phyloP scores from a whole-genome alignment of 1,140 invertebrate genomes.

The Saccostrea glomerata region DNA sequence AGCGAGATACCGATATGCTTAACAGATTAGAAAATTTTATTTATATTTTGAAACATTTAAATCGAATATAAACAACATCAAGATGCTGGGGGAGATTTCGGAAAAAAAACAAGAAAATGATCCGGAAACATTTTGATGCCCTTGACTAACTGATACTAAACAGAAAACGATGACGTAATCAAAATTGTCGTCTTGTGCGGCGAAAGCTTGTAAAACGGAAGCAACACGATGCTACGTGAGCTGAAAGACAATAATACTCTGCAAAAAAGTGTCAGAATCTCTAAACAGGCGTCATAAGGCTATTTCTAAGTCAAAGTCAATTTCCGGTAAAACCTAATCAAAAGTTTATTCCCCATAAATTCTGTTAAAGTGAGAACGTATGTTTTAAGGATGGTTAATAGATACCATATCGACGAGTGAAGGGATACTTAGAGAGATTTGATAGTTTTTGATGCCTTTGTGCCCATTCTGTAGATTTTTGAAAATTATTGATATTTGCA shows the following conservation, averaged over 20 bases:
- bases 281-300: slow-evolving; percentile 27
- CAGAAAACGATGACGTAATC: slow-evolving; percentile 33
- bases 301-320: slow-evolving; percentile 32
- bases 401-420: no score
- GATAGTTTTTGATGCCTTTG: no score
- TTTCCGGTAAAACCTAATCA: slow-evolving; percentile 33
- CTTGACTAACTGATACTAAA: slow-evolving; percentile 19
- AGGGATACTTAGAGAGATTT: no score
- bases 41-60: background rate
- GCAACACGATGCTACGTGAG: slow-evolving; percentile 14
- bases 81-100: background rate
- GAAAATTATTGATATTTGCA: no score
- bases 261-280: slow-evolving; percentile 30
- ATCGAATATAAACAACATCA: background rate
- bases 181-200: slow-evolving; percentile 29
- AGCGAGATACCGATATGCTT: background rate
- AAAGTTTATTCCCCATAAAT: slow-evolving; percentile 26
- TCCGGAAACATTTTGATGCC: slow-evolving; percentile 5
- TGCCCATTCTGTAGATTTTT: no score
- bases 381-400: slow-evolving; percentile 27
- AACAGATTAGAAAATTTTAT: no score
- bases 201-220: slow-evolving; percentile 31
- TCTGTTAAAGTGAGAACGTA: background rate
- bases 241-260: slow-evolving; percentile 32
- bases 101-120: background rate